These are phyloP conservation scores for Trachelus tabidus DNA, from an alignment of 2,888 invertebrate species.

Conservation along the genomic window DNA sequence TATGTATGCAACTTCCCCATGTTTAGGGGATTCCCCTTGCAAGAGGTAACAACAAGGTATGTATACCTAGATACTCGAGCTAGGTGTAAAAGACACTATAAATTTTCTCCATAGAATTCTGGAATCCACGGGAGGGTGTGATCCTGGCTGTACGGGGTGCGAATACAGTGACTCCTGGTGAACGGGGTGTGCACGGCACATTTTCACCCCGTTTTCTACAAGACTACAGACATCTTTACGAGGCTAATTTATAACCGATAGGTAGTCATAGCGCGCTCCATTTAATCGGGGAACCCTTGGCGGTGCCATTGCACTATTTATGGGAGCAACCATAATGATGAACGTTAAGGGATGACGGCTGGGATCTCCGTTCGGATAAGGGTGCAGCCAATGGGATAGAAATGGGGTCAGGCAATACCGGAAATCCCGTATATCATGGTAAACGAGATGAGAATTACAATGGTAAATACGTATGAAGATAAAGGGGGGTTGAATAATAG, in stretches of 20 bases:
- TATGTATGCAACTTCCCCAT: not conserved
- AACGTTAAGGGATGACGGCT: not conserved
- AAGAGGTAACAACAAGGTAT: not conserved
- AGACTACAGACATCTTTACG: conserved; percentile 63
- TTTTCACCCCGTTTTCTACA: conserved; percentile 63
- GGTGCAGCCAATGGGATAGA: not conserved
- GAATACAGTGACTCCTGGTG: not conserved
- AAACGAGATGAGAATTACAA: not conserved
- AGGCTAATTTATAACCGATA: conserved; percentile 55
- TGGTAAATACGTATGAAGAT: not conserved
- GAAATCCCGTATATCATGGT: not conserved
- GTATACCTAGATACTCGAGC: not conserved
- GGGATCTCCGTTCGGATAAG: not conserved
- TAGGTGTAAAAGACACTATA: not conserved
- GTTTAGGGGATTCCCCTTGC: not conserved
- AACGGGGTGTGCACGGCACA: conserved; percentile 36
- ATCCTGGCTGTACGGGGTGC: not conserved
- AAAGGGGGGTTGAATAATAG: not conserved
- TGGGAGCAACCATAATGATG: not conserved
- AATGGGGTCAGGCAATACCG: not conserved
- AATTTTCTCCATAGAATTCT: not conserved
- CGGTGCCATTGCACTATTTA: not conserved
- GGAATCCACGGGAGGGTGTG: not conserved
- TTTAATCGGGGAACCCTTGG: not conserved
- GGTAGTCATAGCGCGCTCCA: conserved; percentile 15